phyloP scores from a whole-genome alignment of 2,888 invertebrate species.

The Druceiella hillmani region DNA sequence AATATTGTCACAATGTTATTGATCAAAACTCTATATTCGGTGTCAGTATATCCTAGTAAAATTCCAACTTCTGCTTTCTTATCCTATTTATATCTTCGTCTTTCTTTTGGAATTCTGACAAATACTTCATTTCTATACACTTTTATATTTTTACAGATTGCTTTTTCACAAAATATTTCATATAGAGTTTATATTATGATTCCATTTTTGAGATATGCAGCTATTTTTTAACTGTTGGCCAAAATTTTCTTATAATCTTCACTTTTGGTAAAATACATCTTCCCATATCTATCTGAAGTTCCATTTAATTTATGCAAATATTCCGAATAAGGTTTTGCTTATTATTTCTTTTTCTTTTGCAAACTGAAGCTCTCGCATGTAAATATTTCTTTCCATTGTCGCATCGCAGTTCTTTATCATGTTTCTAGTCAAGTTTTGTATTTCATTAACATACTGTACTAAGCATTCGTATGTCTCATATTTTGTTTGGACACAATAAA shows the following conservation, averaged over 20 bases:
- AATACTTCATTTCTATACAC: too few species aligned
- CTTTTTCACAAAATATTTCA: too few species aligned
- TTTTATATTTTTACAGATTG: too few species aligned
- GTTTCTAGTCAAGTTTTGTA: constrained; percentile 19
- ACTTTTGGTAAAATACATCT: constrained; percentile 18
- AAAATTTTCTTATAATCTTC: constrained; percentile 15
- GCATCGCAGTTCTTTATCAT: too few species aligned
- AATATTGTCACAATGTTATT: too few species aligned
- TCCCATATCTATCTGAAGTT: constrained; percentile 15
- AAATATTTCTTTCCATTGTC: too few species aligned
- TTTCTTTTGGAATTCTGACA: too few species aligned
- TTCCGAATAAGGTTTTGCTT: constrained; percentile 16
- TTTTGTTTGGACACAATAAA: constrained; percentile 19
- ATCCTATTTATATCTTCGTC: too few species aligned
- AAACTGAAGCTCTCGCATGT: constrained; percentile 15
- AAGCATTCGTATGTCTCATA: constrained; percentile 18
- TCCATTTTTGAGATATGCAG: constrained; percentile 16
- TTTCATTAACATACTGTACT: constrained; percentile 20
- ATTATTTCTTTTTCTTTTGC: constrained; percentile 16
- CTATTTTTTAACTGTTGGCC: constrained; percentile 18
- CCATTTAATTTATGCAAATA: constrained; percentile 15
- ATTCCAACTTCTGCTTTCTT: too few species aligned
- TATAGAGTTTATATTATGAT: constrained; percentile 8
- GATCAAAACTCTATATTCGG: too few species aligned
- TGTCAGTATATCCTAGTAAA: too few species aligned